A percentile compares a stretch with the other conserved stretches of the same genome.
Conservation (phyloP, 2,797 vertebrate genomes). For the Streptopelia turtur region DNA sequence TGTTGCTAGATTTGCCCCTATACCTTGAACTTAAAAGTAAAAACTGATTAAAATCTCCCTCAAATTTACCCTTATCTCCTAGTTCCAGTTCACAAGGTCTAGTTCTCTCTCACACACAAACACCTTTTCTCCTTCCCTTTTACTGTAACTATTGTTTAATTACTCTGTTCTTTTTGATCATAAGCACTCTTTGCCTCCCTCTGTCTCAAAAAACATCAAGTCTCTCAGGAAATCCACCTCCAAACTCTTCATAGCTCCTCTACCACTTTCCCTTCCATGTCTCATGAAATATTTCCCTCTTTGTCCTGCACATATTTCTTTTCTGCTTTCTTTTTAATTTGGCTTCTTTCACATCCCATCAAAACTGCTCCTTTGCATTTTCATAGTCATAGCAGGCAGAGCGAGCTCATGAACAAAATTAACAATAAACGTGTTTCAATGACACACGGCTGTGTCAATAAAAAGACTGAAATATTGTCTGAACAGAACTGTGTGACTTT, state of each 20-base stretch:
- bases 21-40: not conserved
- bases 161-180: not conserved
- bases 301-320: not conserved
- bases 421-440: not conserved
- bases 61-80: not conserved
- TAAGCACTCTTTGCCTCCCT: not conserved
- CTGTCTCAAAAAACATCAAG: not conserved
- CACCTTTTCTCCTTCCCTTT: not conserved
- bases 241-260: conserved; percentile 1
- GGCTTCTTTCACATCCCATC: conserved; percentile 1
- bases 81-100: not conserved
- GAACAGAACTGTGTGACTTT: not conserved
- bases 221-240: conserved; percentile 4
- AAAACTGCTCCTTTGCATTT: conserved; percentile 28
- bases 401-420: not conserved
- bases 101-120: not conserved
- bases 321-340: not conserved
- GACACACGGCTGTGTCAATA: not conserved
- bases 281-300: not conserved
- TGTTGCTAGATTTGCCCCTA: not conserved
- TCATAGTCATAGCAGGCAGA: not conserved
- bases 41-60: not conserved
- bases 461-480: conserved; percentile 25
- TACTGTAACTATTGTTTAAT: not conserved
- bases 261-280: not conserved